Evolutionary conservation across 2,113 vertebrate species (phyloP).

Genomic region (Calidris pygmaea): DNA sequence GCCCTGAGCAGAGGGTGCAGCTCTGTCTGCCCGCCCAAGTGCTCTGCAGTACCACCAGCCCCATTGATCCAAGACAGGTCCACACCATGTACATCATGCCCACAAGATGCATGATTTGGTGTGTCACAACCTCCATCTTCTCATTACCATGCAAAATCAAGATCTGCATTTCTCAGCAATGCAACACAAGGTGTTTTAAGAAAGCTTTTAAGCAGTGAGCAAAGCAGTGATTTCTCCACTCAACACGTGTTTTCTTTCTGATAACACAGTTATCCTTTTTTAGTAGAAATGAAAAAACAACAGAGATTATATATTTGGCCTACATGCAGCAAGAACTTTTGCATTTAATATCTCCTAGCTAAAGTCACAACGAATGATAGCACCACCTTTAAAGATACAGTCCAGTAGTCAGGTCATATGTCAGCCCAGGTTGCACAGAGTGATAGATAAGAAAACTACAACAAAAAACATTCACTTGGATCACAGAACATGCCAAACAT

Average conservation of each 20-base stretch:
- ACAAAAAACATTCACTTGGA: background rate
- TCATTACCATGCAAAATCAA: background rate
- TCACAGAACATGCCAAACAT: background rate
- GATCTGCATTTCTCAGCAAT: background rate
- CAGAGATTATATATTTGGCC: background rate
- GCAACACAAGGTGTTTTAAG: background rate
- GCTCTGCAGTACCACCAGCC: background rate
- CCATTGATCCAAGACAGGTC: rapidly evolving
- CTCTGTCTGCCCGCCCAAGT: background rate
- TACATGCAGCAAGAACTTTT: background rate
- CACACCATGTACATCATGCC: background rate
- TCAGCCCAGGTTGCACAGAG: background rate
- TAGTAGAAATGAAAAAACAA: background rate
- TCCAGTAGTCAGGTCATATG: background rate
- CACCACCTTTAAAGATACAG: background rate
- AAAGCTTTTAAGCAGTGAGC: background rate
- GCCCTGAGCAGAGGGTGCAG: background rate
- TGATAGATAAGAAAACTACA: background rate
- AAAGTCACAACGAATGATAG: background rate
- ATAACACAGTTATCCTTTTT: background rate
- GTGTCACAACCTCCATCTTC: background rate
- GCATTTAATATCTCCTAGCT: background rate
- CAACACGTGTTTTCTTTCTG: background rate
- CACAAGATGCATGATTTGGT: background rate
- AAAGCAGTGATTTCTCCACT: rapidly evolving